A percentile compares a stretch with the other conserved stretches of the same genome.
These are phyloP conservation scores for Myotis daubentonii DNA, from an alignment of 2,797 vertebrate species.

Conservation along the genomic window DNA sequence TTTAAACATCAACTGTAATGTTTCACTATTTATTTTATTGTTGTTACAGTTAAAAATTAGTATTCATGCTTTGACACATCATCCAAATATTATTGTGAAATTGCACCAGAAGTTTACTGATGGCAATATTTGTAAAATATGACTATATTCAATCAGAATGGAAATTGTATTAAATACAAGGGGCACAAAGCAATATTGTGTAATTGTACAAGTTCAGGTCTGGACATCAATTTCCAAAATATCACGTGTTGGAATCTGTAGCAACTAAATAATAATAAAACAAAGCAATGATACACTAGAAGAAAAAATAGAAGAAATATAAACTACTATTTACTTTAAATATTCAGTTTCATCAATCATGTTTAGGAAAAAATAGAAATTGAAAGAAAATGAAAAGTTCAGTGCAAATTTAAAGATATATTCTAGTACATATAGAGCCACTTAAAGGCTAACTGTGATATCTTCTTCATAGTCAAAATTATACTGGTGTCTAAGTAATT, in stretches of 20 bases:
- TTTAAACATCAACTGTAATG: neutral
- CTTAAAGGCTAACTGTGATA: conserved; percentile 5
- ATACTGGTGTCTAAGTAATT: conserved; percentile 28
- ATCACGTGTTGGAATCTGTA: neutral
- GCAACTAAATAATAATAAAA: neutral
- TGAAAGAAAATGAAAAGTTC: neutral
- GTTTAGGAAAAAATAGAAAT: conserved; percentile 19
- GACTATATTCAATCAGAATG: neutral
- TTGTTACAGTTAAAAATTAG: neutral
- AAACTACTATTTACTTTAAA: neutral
- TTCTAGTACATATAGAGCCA: neutral
- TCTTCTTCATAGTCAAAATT: neutral
- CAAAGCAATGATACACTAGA: neutral
- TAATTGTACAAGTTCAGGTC: neutral
- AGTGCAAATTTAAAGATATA: neutral
- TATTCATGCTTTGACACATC: neutral
- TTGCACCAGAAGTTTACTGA: neutral
- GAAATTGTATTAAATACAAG: neutral
- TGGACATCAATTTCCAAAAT: neutral
- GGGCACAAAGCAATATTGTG: neutral
- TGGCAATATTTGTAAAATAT: neutral
- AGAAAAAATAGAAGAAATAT: neutral
- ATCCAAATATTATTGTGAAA: neutral
- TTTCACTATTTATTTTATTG: conserved; percentile 4
- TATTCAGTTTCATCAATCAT: neutral